Base-by-base conservation (phyloP, 2,888 invertebrate species). In the Exephanes ischioxanthus region DNA sequence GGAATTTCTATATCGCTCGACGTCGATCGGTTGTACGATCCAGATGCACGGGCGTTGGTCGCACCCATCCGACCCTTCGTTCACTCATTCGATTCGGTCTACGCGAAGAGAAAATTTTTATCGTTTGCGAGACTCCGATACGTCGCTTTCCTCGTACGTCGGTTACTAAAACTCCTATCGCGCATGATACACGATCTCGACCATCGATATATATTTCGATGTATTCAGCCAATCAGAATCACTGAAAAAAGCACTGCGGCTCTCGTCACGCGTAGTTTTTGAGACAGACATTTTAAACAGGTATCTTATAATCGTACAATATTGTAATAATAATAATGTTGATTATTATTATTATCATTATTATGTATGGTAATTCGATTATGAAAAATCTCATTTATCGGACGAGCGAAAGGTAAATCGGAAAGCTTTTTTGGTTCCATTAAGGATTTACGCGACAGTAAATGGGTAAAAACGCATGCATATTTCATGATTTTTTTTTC, bases 1-100 rank as follows among this genome's bases (percentile, higher is more conserved):
- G 68, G 63, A 73, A 80, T 76, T 22, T 70, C 55, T 77, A 16
- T 58, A 45, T 71, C 55, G 71, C 70, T 80, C 68, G 83, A 86
- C 84, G 84, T 86, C 86, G 83, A 80, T 80, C 79, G 83, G 68
- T 73, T 68, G 55, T 83, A 70, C 48, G 70, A 68, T 48, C 73
- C 22, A 37, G 58, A 73, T 61, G 41, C 58, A 73, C 73, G 58
- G 26, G 58, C 58, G 45, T 16, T 26, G 73, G 61, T 73, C 41
- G 41, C 45, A 14, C 41, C 16, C 41, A 51, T 48, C 61, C 58
- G 45, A 68, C 33, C 30, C 45, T 51, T 37, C 70, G 45, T 67
- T 55, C 33, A 22, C 48, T 71, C 72, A 61, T 71, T 55, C 51
- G 14, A 48, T 51, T 48, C 37, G 33, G 41, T 63, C 73, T 14